A percentile compares a stretch with the other conserved stretches of the same genome.
phyloP scores from a whole-genome alignment of 2,888 invertebrate genomes.

The Bombylius major region DNA sequence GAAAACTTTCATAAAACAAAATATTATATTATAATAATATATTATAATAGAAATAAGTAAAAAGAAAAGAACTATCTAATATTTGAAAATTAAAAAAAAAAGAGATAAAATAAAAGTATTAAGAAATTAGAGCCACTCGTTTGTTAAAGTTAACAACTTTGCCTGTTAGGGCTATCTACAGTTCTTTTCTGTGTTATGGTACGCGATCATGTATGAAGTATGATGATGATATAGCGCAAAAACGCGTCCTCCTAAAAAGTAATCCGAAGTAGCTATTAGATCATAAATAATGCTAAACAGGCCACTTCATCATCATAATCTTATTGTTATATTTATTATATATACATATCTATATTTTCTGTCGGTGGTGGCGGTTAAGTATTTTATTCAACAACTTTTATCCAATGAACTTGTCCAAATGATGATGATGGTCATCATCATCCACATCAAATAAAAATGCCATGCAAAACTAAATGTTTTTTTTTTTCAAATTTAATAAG shows the following conservation, averaged over 20 bases:
- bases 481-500: no score
- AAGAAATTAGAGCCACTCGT: not conserved
- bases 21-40: not conserved
- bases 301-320: conserved; percentile 7
- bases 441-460: not conserved
- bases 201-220: no score
- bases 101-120: not conserved
- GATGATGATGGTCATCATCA: not conserved
- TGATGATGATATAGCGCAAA: no score
- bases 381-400: not conserved
- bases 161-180: not conserved
- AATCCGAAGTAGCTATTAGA: conserved; percentile 3
- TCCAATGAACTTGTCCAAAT: not conserved
- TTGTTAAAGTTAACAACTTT: conserved; percentile 6
- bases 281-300: conserved; percentile 8
- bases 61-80: not conserved
- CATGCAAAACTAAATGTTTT: not conserved
- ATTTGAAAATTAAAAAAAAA: not conserved
- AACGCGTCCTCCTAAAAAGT: not conserved
- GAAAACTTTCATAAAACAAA: conserved; percentile 6
- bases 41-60: not conserved
- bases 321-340: not conserved
- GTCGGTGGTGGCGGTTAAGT: not conserved
- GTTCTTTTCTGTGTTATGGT: not conserved
- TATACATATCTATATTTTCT: not conserved